Evolutionary conservation across 1,140 invertebrate species (phyloP), one percentile per base, ranked within the genome.

Genomic region (Doryteuthis pealeii): DNA sequence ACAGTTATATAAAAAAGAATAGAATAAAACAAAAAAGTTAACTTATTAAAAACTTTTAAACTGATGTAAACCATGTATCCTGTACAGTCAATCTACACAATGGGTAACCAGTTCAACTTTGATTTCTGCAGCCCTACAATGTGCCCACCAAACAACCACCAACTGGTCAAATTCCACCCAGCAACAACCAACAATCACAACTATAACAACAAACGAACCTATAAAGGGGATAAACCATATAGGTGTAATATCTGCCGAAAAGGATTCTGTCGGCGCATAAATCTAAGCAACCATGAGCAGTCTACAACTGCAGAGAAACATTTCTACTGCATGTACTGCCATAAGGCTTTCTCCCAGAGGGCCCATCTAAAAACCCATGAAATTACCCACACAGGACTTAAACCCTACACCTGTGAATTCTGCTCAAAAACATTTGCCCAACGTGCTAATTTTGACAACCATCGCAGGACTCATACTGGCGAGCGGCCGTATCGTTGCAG

Each of bases 291-390:
- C 43, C 76, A 77, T 66, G 40, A 73, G 26, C 58, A 66, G 18
- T 62, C 54, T 15, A n/a, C 54, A 1, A 28, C 54, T 5, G 18
- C 18, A 5, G 93, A 95, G 84, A 95, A 95, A 83, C 94, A 94
- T 1, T 95, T 94, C 89, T 93, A 94, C 83, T 96, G 95, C 85
- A 90, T 90, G 35, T 93, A 95, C 84, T 95, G 94, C 67, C 31
- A 58, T 0, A 78, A 78, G 32, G 58, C 32, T 6, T 97, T 97
- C 89, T 95, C 96, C 93, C 91, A 95, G 66, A 95, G 94, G n/a
- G 68, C 66, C 26, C 74, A 45, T 30, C 35, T 81, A 32, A 58
- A 43, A 28, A 58, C 67, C 32, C 80, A 81, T 45, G 40, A 76
- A 45, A 65, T 54, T 26, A 79, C 75, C 18, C 80, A 81, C 58